Evolutionary conservation across 2,888 invertebrate genomes (phyloP).

Genomic region (Odontocolon sp.): DNA sequence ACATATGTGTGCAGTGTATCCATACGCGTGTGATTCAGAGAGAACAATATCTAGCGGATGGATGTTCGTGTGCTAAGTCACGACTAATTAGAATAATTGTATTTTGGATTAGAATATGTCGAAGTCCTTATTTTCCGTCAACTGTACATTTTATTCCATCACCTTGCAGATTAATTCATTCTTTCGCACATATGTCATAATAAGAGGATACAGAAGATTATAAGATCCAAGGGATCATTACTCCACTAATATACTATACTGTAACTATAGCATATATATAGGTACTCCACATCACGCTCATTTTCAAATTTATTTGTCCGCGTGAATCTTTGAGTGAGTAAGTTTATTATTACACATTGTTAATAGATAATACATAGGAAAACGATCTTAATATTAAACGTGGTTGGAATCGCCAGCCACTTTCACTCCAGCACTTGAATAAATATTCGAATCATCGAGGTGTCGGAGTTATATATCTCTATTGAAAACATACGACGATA

Average conservation of each 20-base stretch:
- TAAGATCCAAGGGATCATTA: too few species aligned
- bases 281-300: background rate
- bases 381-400: conserved; percentile 16
- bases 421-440: conserved; percentile 54
- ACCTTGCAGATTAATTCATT: background rate
- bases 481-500: conserved; percentile 12
- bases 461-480: background rate
- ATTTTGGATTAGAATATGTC: conserved; percentile 7
- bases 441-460: conserved; percentile 44
- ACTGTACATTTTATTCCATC: background rate
- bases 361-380: background rate
- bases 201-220: too few species aligned
- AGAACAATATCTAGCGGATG: background rate
- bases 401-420: conserved; percentile 27
- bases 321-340: background rate
- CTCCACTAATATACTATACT: too few species aligned
- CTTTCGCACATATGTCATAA: too few species aligned
- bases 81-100: conserved; percentile 48
- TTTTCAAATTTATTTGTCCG: background rate
- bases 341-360: conserved; percentile 2
- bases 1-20: background rate
- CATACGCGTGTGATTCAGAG: conserved; percentile 6
- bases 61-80: conserved; percentile 7
- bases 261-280: too few species aligned
- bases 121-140: background rate